A percentile compares a stretch with the other conserved stretches of the same genome.
Evolutionary conservation across 1,140 invertebrate species (phyloP).

Genomic region (Drosophila funebris): DNA sequence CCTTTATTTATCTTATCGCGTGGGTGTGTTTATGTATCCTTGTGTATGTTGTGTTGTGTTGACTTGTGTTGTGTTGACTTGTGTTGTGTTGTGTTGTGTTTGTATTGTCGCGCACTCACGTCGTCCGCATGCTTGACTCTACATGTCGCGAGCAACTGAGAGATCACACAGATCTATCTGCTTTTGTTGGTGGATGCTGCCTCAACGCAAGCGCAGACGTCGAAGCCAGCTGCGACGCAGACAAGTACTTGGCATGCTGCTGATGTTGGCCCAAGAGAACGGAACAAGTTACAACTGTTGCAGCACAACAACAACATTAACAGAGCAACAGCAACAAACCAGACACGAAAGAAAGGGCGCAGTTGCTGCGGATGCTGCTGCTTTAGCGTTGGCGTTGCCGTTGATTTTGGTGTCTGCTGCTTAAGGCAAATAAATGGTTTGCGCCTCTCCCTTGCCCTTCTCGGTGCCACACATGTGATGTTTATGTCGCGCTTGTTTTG

Average conservation of each 20-base stretch:
- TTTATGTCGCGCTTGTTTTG: conserved; percentile 31
- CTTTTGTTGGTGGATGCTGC: conserved; percentile 43
- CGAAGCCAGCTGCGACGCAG: conserved; percentile 16
- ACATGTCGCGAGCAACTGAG: conserved; percentile 65
- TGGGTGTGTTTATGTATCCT: conserved; percentile 23
- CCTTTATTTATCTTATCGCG: conserved; percentile 41
- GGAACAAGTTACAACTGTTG: conserved; percentile 30
- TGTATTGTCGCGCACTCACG: conserved; percentile 42
- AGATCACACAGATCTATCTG: conserved; percentile 45
- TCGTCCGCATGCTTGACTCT: conserved; percentile 47
- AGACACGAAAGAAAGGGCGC: conserved; percentile 49
- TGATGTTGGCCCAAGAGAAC: conserved; percentile 9
- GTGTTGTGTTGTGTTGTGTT: conserved; percentile 24
- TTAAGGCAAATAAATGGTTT: conserved; percentile 12
- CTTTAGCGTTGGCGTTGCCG: conserved; percentile 17
- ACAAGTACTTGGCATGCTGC: too few relatives aligned
- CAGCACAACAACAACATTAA: conserved; percentile 45
- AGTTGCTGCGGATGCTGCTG: conserved; percentile 28
- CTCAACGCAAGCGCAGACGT: conserved; percentile 3
- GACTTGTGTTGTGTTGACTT: conserved; percentile 27
- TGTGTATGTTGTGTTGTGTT: conserved; percentile 22
- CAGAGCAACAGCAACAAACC: conserved; percentile 23
- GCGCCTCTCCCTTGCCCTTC: neutral
- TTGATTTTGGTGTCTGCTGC: conserved; percentile 16
- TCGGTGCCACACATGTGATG: neutral